These are phyloP conservation scores for Probaryconus sp. DNA, from an alignment of 1,140 invertebrate species.

Conservation along the genomic window DNA sequence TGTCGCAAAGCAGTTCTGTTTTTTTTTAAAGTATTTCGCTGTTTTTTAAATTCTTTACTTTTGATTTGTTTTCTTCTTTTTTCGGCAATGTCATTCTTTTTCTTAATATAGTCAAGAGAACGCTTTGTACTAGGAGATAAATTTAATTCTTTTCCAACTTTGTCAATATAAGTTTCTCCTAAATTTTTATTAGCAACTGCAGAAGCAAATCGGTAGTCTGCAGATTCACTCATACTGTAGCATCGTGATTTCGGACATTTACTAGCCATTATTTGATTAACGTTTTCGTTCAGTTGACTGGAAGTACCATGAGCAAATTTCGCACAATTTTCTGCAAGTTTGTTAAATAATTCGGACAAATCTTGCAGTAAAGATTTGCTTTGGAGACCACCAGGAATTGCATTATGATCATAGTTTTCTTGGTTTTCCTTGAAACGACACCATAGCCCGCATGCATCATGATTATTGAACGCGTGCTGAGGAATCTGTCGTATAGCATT, in stretches of 20 bases:
- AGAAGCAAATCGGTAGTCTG: conserved; percentile 11
- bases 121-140: conserved; percentile 9
- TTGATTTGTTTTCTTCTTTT: conserved; percentile 13
- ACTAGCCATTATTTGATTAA: conserved; percentile 18
- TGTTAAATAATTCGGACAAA: background rate
- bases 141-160: conserved; percentile 11
- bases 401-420: background rate
- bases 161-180: conserved; percentile 19
- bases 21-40: conserved; percentile 1
- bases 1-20: conserved; percentile 16
- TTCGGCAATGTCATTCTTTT: conserved; percentile 1
- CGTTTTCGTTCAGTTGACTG: conserved; percentile 23
- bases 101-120: background rate
- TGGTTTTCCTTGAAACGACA: conserved; percentile 27
- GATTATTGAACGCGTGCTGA: conserved; percentile 48
- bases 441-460: conserved; percentile 41
- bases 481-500: conserved; percentile 27
- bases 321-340: conserved; percentile 10
- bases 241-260: conserved; percentile 2
- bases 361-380: background rate
- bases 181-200: conserved; percentile 21
- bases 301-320: conserved; percentile 20
- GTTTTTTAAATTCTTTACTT: conserved; percentile 9
- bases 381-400: background rate
- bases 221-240: conserved; percentile 12